A percentile compares a stretch with the other conserved stretches of the same genome.
Conservation (phyloP, 2,888 invertebrate genomes). For the Athalia circularis region DNA sequence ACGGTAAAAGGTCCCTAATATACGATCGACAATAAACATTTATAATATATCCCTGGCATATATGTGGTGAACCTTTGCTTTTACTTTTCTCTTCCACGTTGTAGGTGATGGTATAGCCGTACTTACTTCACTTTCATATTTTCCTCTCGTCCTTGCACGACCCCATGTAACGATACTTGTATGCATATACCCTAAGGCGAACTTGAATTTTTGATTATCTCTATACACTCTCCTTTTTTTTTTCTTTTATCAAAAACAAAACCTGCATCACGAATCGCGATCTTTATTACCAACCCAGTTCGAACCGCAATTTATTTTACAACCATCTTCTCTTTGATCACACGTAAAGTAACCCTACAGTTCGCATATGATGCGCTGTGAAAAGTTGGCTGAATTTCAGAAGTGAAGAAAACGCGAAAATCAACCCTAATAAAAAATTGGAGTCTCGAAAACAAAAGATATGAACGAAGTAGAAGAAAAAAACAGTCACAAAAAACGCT, state of each 20-base stretch:
- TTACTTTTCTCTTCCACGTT: constrained; percentile 18
- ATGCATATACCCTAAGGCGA: background rate
- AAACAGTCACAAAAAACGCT: no score
- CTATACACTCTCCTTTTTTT: constrained; percentile 40
- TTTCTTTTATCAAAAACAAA: constrained; percentile 43
- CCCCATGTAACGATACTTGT: background rate
- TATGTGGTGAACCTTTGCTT: background rate
- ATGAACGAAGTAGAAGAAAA: no score
- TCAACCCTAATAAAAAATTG: no score
- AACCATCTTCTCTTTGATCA: no score
- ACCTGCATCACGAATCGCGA: constrained; percentile 23
- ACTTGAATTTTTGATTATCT: constrained; percentile 30
- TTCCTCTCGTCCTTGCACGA: background rate
- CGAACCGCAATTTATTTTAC: constrained; percentile 25
- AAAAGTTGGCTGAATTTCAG: no score
- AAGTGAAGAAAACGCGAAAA: no score
- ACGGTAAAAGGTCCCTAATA: constrained; percentile 58
- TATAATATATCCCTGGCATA: constrained; percentile 46
- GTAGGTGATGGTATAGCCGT: background rate
- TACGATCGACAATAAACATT: constrained; percentile 58
- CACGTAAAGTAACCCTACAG: no score
- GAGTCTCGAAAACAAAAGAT: no score
- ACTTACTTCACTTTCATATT: background rate
- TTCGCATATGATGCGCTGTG: no score
- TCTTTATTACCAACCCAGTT: constrained; percentile 41